Evolutionary conservation across 2,888 invertebrate species (phyloP).

Genomic region (Philonicus albiceps): DNA sequence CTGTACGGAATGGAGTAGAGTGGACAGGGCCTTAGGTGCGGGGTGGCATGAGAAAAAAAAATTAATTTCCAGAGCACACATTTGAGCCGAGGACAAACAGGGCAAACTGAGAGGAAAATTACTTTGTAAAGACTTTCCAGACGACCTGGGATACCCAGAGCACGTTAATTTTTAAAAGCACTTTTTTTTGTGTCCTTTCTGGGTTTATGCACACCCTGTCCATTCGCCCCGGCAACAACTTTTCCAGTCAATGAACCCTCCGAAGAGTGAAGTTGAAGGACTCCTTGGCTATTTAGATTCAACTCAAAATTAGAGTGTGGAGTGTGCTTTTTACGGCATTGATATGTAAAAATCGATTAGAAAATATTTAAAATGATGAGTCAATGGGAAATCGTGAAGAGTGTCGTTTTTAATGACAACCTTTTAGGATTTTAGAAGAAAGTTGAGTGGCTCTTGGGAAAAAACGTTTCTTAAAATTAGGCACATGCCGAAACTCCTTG

Average conservation of each 20-base stretch:
- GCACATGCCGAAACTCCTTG: not conserved
- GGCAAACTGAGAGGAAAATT: not conserved
- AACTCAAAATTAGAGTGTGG: not conserved
- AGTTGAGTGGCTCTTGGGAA: not conserved
- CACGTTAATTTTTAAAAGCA: not conserved
- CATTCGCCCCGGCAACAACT: not conserved
- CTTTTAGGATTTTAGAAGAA: not conserved
- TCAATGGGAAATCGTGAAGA: not conserved
- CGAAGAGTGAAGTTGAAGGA: not conserved
- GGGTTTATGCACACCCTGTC: not conserved
- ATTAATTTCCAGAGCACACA: constrained; percentile 24
- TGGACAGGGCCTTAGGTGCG: not conserved
- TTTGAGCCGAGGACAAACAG: not conserved
- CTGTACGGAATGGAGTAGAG: not conserved
- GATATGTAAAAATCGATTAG: not conserved
- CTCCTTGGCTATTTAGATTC: not conserved
- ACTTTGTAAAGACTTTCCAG: not conserved
- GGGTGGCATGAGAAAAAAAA: not conserved
- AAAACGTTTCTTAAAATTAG: not conserved
- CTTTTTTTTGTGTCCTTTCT: not conserved
- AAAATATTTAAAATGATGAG: not conserved
- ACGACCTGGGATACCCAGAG: not conserved
- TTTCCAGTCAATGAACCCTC: not conserved
- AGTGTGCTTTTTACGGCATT: not conserved
- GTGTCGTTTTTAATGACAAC: not conserved